These are phyloP conservation scores for Eidolon helvum DNA, from an alignment of 2,113 vertebrate genomes.

Conservation along the genomic window DNA sequence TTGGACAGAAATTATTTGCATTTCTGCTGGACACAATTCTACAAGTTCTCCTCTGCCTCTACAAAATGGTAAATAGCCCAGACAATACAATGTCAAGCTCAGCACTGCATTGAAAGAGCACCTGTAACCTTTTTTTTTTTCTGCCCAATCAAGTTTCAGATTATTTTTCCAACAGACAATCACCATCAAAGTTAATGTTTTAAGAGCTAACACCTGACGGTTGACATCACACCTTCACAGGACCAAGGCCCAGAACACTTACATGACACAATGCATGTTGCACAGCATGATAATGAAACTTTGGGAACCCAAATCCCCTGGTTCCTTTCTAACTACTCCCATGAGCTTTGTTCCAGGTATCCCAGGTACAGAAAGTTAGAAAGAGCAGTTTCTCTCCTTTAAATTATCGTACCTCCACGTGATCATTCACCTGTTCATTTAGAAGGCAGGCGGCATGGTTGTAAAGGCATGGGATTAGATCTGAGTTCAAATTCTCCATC, in stretches of 20 bases:
- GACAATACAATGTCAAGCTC: background rate
- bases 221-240: background rate
- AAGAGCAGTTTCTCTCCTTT: background rate
- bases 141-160: background rate
- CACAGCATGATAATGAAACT: background rate
- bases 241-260: background rate
- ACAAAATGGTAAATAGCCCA: background rate
- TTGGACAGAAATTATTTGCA: background rate
- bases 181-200: background rate
- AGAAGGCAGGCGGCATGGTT: background rate
- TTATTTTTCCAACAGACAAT: background rate
- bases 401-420: background rate
- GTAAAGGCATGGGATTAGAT: background rate
- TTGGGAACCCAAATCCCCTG: background rate
- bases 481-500: slow-evolving; percentile 5
- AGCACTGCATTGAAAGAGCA: background rate
- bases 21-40: background rate
- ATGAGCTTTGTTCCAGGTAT: background rate
- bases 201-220: background rate
- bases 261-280: background rate
- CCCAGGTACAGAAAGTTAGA: background rate
- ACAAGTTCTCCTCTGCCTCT: background rate
- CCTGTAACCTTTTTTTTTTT: too few species aligned
- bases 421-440: background rate
- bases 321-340: background rate